Base-by-base conservation (phyloP, 2,113 vertebrate species). In the Megaceryle torquata region DNA sequence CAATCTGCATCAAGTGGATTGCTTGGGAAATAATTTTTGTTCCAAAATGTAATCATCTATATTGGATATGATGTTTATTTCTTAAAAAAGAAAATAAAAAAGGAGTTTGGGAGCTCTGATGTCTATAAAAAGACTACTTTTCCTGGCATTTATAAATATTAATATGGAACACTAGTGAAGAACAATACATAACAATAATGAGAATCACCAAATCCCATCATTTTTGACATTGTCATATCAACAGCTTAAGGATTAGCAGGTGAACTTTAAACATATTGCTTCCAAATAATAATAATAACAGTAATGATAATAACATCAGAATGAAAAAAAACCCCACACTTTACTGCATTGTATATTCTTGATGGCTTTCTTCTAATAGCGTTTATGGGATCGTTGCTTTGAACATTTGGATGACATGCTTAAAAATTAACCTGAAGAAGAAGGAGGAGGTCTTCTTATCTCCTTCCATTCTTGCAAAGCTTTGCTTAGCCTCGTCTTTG, bases 111-210 rank as follows among this genome's bases (percentile, higher is more conserved):
- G 95, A 96, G 83, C 92, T 94, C 96, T 97, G 67, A 29, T 92
- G 85, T 95, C 97, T 97, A 97, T 98, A 97, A 98, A 98, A 97
- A 97, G 95, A 95, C 88, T 88, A 84, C 86, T 95, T 94, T 89
- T 56, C 82, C 92, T 82, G 93, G 97, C 97, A 97, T 98, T 98
- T 98, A 98, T 98, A 98, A 98, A 98, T 98, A 98, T 98, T 98
- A 98, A 98, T 98, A 98, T 83, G 96, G 96, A 96, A 97, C 54
- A 33, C 86, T 90, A 88, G 68, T 41, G 92, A 97, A 97, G 97
- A 98, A 98, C 98, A 98, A 98, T 98, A 97, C 98, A 98, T 98
- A 97, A 97, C 96, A 97, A 97, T 98, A 98, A 98, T 98, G 98
- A 98, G 97, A 98, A 98, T 96, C 96, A 90, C 97, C 94, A 98